A percentile compares a stretch with the other conserved stretches of the same genome.
phyloP scores from a whole-genome alignment of 2,113 vertebrate genomes.

The Naja naja region DNA sequence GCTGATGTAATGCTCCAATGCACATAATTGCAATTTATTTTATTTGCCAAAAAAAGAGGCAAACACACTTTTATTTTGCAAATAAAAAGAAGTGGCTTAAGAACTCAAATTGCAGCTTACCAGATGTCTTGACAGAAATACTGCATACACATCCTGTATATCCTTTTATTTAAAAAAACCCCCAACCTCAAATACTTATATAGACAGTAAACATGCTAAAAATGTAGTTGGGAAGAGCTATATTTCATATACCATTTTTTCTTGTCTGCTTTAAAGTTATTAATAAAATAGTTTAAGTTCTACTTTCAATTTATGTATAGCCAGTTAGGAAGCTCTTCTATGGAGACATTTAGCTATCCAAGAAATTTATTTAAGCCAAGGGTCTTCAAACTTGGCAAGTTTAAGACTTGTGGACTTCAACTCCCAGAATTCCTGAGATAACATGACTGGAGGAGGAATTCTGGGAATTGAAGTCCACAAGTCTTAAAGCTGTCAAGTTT shows the following conservation, averaged over 20 bases:
- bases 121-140: constrained; percentile 62
- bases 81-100: background rate
- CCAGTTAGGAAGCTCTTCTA: background rate
- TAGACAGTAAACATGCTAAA: constrained; percentile 58
- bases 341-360: background rate
- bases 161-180: constrained; percentile 10
- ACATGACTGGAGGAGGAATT: too few relatives aligned
- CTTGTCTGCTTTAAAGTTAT: background rate
- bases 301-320: background rate
- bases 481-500: too few relatives aligned
- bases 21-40: background rate
- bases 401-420: too few relatives aligned
- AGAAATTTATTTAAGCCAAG: background rate
- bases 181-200: constrained; percentile 38
- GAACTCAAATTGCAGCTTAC: background rate
- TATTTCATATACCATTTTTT: background rate
- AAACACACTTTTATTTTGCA: background rate
- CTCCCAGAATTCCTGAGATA: too few relatives aligned
- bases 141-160: constrained; percentile 17
- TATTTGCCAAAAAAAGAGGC: background rate
- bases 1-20: background rate
- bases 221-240: constrained; percentile 29
- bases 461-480: too few relatives aligned
- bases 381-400: too few relatives aligned
- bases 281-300: background rate